A percentile compares a stretch with the other conserved stretches of the same genome.
Conservation (phyloP, 2,797 vertebrate species). For the Tinamus major region DNA sequence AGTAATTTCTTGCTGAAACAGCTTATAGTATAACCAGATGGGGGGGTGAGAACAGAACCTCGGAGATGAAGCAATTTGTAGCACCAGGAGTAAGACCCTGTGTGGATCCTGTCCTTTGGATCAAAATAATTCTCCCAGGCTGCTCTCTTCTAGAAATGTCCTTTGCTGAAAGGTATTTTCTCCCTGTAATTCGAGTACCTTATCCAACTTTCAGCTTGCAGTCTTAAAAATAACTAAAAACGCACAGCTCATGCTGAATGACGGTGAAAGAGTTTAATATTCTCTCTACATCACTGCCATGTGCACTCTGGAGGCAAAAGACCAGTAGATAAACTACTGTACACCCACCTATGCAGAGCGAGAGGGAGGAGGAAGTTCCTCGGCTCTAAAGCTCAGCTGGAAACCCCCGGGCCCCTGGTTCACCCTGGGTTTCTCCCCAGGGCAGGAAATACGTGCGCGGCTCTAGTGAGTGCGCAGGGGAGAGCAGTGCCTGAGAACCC, state of each 20-base stretch:
- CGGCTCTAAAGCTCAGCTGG: background rate
- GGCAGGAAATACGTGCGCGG: background rate
- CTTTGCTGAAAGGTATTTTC: background rate
- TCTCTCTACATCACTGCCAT: background rate
- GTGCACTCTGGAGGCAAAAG: background rate
- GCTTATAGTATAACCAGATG: background rate
- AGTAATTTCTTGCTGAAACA: background rate
- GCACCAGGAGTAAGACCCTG: background rate
- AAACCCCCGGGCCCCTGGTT: background rate
- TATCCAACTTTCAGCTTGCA: background rate
- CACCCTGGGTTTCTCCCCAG: background rate
- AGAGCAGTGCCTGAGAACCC: background rate
- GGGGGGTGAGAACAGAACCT: background rate
- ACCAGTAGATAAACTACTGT: fast-evolving
- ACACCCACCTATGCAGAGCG: fast-evolving
- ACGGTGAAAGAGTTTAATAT: background rate
- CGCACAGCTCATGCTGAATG: background rate
- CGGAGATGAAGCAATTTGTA: background rate
- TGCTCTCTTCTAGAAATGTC: background rate
- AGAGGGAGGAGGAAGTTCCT: constrained; percentile 36
- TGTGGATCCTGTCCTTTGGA: background rate
- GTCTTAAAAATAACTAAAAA: background rate
- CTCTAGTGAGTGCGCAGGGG: background rate
- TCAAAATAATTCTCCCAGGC: background rate
- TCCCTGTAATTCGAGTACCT: background rate